Evolutionary conservation across 2,797 vertebrate genomes (phyloP), one percentile per base, ranked within the genome.

Genomic region (Alfaro cultratus): DNA sequence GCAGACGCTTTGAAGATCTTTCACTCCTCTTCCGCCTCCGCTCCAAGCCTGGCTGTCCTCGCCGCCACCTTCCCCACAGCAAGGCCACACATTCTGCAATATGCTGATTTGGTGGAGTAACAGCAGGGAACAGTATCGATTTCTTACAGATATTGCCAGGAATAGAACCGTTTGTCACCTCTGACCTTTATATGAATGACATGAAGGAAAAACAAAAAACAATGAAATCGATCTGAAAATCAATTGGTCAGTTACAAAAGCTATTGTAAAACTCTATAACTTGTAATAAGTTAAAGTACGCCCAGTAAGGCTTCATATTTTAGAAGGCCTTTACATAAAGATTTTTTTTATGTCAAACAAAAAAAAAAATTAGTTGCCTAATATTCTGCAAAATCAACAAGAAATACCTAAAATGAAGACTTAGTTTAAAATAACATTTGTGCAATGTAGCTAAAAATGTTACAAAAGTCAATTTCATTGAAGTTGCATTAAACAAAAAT

Each of bases 1-100:
- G 90, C 88, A 93, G 88, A 91, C 43, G 78, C 92, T 95, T 94
- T 95, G 93, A 95, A 94, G 92, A 93, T 92, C 82, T 86, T 91
- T 87, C 86, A 43, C 86, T 88, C 82, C 67, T 87, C 85, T 92
- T 88, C 86, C 70, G 81, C 84, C 87, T 85, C 81, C n/a, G 60
- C 88, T 86, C 45, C 36, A 53, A 87, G 86, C 86, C 67, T 74
- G n/a, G 31, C 82, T 62, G 86, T 87, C 89, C 88, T 84, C 77
- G 75, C 78, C 26, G 26, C 87, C 86, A 89, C 88, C 87, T 89
- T 88, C 87, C 93, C 90, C 76, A 73, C 82, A 89, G 91, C 92
- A 88, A 91, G 84, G 91, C 86, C 64, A 43, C 81, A 67, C 73
- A 77, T 82, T 80, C 86, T 67, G 85, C 81, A 79, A 74, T 85